phyloP scores from a whole-genome alignment of 2,797 vertebrate genomes.

The Diplodus sargus region DNA sequence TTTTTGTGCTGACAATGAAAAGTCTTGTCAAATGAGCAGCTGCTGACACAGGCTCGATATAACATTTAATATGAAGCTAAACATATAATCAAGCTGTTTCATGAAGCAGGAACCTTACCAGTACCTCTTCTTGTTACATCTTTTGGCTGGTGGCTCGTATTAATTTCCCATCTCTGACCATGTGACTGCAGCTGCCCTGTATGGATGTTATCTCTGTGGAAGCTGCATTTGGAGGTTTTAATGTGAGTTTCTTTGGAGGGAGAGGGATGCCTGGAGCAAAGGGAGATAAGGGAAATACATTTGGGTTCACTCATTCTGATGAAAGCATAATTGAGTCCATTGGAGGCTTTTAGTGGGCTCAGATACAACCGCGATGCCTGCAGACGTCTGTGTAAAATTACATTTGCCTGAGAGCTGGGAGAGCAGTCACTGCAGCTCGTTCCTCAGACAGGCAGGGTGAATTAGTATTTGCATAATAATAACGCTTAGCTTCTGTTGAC shows the following conservation, averaged over 20 bases:
- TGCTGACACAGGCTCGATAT: not conserved
- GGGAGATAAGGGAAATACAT: conserved; percentile 49
- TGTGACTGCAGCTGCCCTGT: conserved; percentile 18
- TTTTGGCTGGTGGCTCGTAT: conserved; percentile 27
- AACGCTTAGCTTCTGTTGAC: conserved; percentile 53
- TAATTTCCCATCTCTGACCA: conserved; percentile 31
- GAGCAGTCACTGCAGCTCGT: conserved; percentile 24
- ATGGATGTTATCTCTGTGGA: conserved; percentile 36
- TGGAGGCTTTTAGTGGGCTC: conserved; percentile 59
- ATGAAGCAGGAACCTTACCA: not conserved
- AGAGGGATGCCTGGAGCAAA: not conserved
- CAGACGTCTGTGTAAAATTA: conserved; percentile 43
- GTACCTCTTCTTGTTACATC: conserved; percentile 10
- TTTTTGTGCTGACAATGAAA: not conserved
- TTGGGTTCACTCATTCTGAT: conserved; percentile 55
- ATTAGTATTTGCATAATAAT: conserved; percentile 58
- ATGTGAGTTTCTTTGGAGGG: conserved; percentile 31
- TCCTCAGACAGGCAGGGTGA: conserved; percentile 27
- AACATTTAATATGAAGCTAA: conserved; percentile 12
- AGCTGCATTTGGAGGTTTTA: conserved; percentile 41
- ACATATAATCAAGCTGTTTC: conserved; percentile 18
- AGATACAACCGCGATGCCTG: conserved; percentile 33
- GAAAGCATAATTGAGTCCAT: conserved; percentile 68
- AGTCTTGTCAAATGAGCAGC: not conserved
- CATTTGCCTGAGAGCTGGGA: conserved; percentile 48